A percentile compares a stretch with the other conserved stretches of the same genome.
Conservation (phyloP, 2,797 vertebrate genomes). For the Macroramphosus scolopax region DNA sequence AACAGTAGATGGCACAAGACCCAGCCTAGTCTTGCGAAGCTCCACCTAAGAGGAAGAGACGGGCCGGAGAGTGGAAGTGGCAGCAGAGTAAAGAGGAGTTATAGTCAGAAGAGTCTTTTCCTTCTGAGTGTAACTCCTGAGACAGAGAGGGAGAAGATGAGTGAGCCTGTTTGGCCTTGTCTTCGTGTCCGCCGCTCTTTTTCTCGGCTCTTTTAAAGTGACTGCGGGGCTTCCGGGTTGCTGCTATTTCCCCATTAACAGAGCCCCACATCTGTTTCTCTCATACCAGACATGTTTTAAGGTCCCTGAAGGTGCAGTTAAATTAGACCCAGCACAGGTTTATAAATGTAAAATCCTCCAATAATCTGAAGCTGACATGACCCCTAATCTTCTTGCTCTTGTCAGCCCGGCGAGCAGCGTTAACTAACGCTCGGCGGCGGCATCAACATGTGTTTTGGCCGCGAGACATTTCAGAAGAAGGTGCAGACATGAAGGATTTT, state of each 20-base stretch:
- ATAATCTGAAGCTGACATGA: slow-evolving; percentile 77
- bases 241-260: slow-evolving; percentile 66
- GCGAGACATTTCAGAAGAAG: slow-evolving; percentile 50
- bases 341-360: slow-evolving; percentile 80
- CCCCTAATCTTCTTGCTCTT: slow-evolving; percentile 68
- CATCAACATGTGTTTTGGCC: slow-evolving; percentile 54
- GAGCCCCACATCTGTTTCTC: slow-evolving; percentile 77
- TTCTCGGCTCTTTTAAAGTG: slow-evolving; percentile 43
- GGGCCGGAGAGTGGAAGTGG: slow-evolving; percentile 12
- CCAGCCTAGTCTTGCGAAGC: slow-evolving; percentile 19
- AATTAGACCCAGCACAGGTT: slow-evolving; percentile 78
- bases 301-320: slow-evolving; percentile 78
- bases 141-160: slow-evolving; percentile 20
- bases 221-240: slow-evolving; percentile 30
- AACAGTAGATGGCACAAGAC: slow-evolving; percentile 41
- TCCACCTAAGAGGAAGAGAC: slow-evolving; percentile 42
- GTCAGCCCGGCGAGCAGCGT: slow-evolving; percentile 41
- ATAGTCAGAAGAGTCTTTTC: slow-evolving; percentile 2
- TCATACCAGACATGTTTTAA: slow-evolving; percentile 70
- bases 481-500: slow-evolving; percentile 43
- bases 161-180: slow-evolving; percentile 52
- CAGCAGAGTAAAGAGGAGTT: slow-evolving; percentile 1
- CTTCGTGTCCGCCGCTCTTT: slow-evolving; percentile 41
- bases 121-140: too few species aligned
- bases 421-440: slow-evolving; percentile 51